Percentiles rank a stretch among this genome's conserved stretches.
phyloP scores from a whole-genome alignment of 2,113 vertebrate species.

The Arvicanthis niloticus region DNA sequence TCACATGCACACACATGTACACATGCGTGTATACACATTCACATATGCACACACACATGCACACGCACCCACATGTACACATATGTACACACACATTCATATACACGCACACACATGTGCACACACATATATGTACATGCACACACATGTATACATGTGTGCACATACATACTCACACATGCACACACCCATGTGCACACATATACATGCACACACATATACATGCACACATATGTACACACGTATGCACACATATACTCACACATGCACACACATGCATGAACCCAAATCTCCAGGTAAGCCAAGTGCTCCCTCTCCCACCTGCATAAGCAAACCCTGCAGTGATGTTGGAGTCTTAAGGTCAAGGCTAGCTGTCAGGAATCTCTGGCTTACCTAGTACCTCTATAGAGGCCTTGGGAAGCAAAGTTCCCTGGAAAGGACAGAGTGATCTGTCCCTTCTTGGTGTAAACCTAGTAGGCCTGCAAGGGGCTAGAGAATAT shows the following conservation, averaged over 20 bases:
- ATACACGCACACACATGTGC: no score
- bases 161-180: no score
- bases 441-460: neutral
- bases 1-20: neutral
- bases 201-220: no score
- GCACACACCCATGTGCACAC: neutral
- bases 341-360: neutral
- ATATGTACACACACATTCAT: neutral
- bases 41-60: no score
- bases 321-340: neutral
- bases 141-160: no score
- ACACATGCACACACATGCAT: neutral
- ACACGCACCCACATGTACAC: neutral
- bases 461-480: neutral
- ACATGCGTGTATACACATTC: no score
- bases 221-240: neutral
- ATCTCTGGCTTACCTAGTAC: neutral
- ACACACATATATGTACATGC: no score
- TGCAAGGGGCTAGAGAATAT: neutral
- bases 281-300: neutral
- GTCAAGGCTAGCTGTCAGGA: neutral
- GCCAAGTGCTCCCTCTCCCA: neutral
- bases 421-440: slow-evolving; percentile 37
- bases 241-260: no score
- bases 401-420: neutral